Conservation (phyloP, 2,888 invertebrate genomes). For the Apeira syringaria region DNA sequence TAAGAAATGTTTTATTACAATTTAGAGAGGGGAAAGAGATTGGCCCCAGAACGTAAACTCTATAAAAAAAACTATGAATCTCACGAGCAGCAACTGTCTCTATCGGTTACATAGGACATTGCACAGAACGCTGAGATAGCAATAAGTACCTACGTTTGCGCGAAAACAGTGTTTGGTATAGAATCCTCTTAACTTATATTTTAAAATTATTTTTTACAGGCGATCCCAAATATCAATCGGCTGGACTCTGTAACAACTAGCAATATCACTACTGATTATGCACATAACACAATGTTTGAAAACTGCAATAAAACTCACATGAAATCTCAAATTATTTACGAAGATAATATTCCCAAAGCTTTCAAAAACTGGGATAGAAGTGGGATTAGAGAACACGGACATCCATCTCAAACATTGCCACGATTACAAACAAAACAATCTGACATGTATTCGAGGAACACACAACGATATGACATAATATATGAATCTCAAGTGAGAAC, state of each 20-base stretch:
- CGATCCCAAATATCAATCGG: not conserved
- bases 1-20: too few species aligned
- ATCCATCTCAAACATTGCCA: not conserved
- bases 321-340: not conserved
- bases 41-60: too few species aligned
- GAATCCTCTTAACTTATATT: too few species aligned
- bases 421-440: not conserved
- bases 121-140: too few species aligned
- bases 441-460: not conserved
- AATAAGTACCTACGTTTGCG: too few species aligned
- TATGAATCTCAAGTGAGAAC: slow-evolving; percentile 19
- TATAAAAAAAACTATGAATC: too few species aligned
- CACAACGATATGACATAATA: too few species aligned
- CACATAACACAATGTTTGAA: not conserved
- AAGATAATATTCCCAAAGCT: not conserved
- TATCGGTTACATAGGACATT: too few species aligned
- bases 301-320: not conserved
- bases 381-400: not conserved
- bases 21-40: too few species aligned
- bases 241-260: slow-evolving; percentile 5
- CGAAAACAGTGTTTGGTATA: too few species aligned
- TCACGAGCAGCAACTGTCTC: too few species aligned
- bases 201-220: too few species aligned
- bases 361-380: not conserved
- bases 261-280: not conserved